A percentile compares a stretch with the other conserved stretches of the same genome.
phyloP scores from a whole-genome alignment of 2,113 vertebrate species.

The Otus sunia region DNA sequence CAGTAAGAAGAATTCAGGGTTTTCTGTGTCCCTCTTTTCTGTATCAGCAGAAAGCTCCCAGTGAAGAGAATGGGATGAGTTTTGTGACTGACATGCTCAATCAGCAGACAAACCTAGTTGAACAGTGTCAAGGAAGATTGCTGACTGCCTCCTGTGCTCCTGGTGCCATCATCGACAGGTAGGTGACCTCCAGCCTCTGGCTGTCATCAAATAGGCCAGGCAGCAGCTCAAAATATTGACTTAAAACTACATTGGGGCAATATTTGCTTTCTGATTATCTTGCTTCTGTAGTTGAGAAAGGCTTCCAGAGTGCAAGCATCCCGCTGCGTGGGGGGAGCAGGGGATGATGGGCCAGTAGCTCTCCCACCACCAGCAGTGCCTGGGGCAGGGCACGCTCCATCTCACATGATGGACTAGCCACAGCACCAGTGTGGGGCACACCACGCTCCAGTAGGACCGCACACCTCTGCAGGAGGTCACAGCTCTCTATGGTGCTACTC shows the following conservation, averaged over 20 bases:
- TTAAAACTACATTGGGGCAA: background rate
- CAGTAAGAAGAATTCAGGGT: rapidly evolving
- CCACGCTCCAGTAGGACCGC: background rate
- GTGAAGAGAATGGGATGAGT: background rate
- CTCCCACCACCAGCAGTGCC: background rate
- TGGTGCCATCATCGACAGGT: background rate
- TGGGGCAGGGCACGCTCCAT: background rate
- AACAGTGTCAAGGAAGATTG: background rate
- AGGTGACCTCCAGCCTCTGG: slow-evolving; percentile 39
- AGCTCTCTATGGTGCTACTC: background rate
- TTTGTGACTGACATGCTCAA: background rate
- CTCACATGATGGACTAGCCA: background rate
- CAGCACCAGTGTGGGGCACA: background rate
- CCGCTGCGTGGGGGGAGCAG: background rate
- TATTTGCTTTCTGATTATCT: slow-evolving; percentile 39
- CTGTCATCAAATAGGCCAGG: background rate
- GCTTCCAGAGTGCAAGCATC: background rate
- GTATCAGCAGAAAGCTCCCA: background rate
- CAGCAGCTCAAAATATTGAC: slow-evolving; percentile 41
- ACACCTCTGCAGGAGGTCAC: background rate
- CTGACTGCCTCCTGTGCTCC: background rate
- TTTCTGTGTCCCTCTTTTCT: background rate
- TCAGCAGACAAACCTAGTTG: background rate
- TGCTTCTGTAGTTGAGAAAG: background rate
- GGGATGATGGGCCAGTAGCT: background rate